Evolutionary conservation across 2,113 vertebrate species (phyloP), one percentile per base, ranked within the genome.

Genomic region (Spea bombifrons): DNA sequence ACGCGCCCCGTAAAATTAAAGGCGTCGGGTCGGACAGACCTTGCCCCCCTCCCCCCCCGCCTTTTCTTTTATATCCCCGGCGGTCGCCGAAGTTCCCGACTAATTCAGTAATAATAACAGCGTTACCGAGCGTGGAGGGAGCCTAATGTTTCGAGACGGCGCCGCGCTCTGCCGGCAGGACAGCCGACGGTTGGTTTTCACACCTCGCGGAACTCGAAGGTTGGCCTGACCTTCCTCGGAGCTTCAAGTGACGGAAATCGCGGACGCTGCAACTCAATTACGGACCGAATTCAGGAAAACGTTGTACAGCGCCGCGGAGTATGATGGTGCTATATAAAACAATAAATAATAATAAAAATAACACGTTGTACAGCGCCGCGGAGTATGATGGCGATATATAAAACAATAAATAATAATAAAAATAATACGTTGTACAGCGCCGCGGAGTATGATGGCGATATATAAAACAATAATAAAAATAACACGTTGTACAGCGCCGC

Each of bases 1-100:
- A 79, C 66, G 61, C 12, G 70, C 47, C 12, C 69, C 52, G 67
- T 64, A 64, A 71, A 71, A 71, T 71, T 50, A 71, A 71, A 78
- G 67, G 44, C 65, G 57, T 77, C 63, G 47, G 70, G 48, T 47
- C n/a, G 6, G 17, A 70, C 49, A 66, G 61, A 76, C 52, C 75
- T 69, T 76, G 66, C 52, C 48, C 30, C n/a, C 4, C 55, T 49
- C 15, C n/a, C 13, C n/a, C 4, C 8, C 3, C 5, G 49, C 48
- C 64, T 55, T 53, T 55, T 55, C 17, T 30, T 30, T 67, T 49
- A 75, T 68, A 57, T 59, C 6, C 55, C 61, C 65, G 47, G 52
- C 65, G 12, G 16, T n/a, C 7, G 12, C 12, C 3, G 15, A 8
- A 76, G 75, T 30, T 44, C 65, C 45, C 46, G 30, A 68, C 64